These are phyloP conservation scores for Ormyrus nitidulus DNA, from an alignment of 2,888 invertebrate genomes.

Conservation along the genomic window DNA sequence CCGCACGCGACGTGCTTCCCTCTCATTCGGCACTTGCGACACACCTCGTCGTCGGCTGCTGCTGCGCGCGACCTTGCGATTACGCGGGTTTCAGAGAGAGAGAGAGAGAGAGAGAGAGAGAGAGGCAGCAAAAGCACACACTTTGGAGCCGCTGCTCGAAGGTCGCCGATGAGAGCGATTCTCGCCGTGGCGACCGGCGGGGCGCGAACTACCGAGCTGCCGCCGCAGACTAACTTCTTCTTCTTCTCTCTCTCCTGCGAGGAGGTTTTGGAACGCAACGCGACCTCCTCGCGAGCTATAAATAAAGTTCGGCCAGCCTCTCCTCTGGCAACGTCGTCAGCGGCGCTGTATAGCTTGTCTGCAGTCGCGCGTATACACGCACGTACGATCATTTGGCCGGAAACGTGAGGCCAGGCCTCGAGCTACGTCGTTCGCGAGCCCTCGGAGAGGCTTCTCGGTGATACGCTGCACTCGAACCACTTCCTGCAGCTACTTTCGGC, in stretches of 20 bases:
- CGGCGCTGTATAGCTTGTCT: not conserved
- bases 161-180: not conserved
- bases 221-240: not conserved
- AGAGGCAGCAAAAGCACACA: no score
- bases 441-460: no score
- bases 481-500: not conserved
- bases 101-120: no score
- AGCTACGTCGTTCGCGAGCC: not conserved
- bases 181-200: not conserved
- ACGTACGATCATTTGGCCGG: constrained; percentile 19
- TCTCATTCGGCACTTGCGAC: no score
- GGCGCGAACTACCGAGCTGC: not conserved
- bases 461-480: not conserved
- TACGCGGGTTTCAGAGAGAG: no score
- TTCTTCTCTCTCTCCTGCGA: constrained; percentile 60
- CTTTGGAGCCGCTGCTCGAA: not conserved
- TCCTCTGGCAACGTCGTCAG: not conserved
- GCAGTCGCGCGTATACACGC: no score
- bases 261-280: constrained; percentile 66
- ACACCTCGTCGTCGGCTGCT: no score
- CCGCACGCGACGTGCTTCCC: not conserved
- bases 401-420: constrained; percentile 26
- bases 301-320: constrained; percentile 65
- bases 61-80: no score
- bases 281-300: constrained; percentile 71